Conservation (phyloP, 2,888 invertebrate genomes). For the Heteropelma amictum region DNA sequence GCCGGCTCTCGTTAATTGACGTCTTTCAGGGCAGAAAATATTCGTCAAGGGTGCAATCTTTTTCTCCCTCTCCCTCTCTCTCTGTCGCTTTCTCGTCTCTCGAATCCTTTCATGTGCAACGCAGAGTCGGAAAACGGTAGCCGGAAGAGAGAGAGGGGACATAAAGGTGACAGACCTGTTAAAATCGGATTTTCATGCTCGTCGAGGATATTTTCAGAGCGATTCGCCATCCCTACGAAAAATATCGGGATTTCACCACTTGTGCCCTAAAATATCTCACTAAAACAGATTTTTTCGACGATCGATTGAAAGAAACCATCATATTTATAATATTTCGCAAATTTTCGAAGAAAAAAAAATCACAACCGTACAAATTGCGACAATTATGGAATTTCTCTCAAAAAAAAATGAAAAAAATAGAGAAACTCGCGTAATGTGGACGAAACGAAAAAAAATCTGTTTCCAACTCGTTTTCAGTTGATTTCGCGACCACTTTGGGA, state of each 20-base stretch:
- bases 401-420: background rate
- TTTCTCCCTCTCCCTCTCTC: background rate
- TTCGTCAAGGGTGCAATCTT: slow-evolving; percentile 18
- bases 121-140: slow-evolving; percentile 21
- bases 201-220: too few species aligned
- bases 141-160: background rate
- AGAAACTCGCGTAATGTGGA: too few species aligned
- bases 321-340: too few species aligned
- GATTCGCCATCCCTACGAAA: too few species aligned
- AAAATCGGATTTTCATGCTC: too few species aligned
- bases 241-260: too few species aligned
- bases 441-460: slow-evolving; percentile 1
- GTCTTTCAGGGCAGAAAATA: slow-evolving; percentile 9
- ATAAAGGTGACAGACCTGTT: background rate
- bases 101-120: slow-evolving; percentile 43
- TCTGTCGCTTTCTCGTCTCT: slow-evolving; percentile 18
- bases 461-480: slow-evolving; percentile 41
- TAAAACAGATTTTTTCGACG: too few species aligned
- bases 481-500: slow-evolving; percentile 53
- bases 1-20: slow-evolving; percentile 46
- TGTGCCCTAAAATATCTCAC: too few species aligned
- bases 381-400: too few species aligned
- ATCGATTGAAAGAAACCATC: too few species aligned
- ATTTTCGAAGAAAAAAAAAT: too few species aligned
- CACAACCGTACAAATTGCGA: too few species aligned